Percentiles rank a stretch among this genome's conserved stretches.
These are phyloP conservation scores for Sebastes reedi DNA, from an alignment of 2,797 vertebrate genomes.

Conservation along the genomic window DNA sequence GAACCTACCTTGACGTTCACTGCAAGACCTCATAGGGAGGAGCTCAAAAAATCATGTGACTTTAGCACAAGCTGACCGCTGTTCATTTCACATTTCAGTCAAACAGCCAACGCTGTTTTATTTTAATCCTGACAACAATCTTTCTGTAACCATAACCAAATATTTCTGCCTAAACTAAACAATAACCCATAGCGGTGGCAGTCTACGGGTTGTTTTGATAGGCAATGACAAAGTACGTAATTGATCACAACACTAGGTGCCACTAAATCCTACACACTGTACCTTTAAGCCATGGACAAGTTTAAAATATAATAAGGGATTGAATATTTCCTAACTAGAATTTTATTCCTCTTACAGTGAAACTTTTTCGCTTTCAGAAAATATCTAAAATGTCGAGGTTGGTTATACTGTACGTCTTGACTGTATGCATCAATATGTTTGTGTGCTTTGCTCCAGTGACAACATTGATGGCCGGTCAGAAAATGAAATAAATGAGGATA, in stretches of 20 bases:
- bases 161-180: neutral
- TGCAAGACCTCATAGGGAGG: too few species aligned
- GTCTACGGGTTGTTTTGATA: neutral
- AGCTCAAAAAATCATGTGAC: too few species aligned
- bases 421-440: neutral
- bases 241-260: too few species aligned
- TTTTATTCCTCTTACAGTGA: neutral
- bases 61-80: neutral
- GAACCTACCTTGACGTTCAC: fast-evolving
- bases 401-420: neutral
- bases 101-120: neutral
- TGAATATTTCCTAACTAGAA: neutral
- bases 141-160: neutral
- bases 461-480: constrained; percentile 18
- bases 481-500: constrained; percentile 30
- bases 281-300: neutral
- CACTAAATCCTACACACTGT: too few species aligned
- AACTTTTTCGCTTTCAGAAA: neutral
- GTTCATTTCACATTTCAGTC: neutral
- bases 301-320: neutral
- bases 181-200: neutral
- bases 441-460: neutral
- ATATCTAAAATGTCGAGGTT: neutral
- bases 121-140: too few species aligned
- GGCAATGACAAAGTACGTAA: too few species aligned